phyloP scores from a whole-genome alignment of 2,797 vertebrate genomes.

The Melanotaenia parkinsoni region DNA sequence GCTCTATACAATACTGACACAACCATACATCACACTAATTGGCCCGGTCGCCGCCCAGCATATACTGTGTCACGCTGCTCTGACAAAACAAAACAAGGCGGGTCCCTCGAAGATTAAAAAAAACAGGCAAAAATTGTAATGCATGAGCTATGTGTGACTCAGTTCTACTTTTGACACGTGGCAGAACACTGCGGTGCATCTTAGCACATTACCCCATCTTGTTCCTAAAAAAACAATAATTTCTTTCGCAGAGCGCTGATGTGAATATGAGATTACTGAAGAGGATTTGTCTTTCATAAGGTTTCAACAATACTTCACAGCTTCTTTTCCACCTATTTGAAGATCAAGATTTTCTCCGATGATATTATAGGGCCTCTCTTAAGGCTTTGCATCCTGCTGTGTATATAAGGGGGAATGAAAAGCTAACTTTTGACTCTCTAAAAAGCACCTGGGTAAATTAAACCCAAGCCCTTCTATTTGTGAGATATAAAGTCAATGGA shows the following conservation, averaged over 20 bases:
- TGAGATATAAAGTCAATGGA: constrained; percentile 29
- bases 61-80: constrained; percentile 34
- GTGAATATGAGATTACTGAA: constrained; percentile 22
- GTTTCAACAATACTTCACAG: constrained; percentile 13
- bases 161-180: constrained; percentile 24
- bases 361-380: constrained; percentile 20
- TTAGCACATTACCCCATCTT: constrained; percentile 31
- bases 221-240: constrained; percentile 31
- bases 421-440: constrained; percentile 20
- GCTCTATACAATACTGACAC: constrained; percentile 38
- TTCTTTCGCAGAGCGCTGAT: constrained; percentile 5
- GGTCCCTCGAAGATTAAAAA: constrained; percentile 24
- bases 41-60: constrained; percentile 60
- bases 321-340: constrained; percentile 21
- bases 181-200: constrained; percentile 30
- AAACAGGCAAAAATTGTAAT: constrained; percentile 42
- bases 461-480: constrained; percentile 27
- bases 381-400: constrained; percentile 38
- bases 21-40: constrained; percentile 74
- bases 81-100: constrained; percentile 39
- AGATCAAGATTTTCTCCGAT: constrained; percentile 23
- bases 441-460: constrained; percentile 36
- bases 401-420: constrained; percentile 22
- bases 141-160: constrained; percentile 19
- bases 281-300: constrained; percentile 27